Evolutionary conservation across 2,888 invertebrate species (phyloP), one percentile per base, ranked within the genome.

Genomic region (Trilocha varians): DNA sequence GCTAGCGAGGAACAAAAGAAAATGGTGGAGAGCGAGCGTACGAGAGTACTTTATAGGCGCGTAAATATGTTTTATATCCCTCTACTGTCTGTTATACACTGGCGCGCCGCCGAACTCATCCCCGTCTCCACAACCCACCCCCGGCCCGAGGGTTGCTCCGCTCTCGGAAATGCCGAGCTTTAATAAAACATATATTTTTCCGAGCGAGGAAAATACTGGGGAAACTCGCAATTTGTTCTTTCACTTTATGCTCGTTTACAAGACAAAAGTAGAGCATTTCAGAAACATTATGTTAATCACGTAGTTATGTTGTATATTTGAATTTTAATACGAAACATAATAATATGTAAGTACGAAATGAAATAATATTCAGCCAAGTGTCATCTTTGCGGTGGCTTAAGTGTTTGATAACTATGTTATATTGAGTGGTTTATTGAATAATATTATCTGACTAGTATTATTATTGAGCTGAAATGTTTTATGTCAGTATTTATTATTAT

Each of bases 101-200:
- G 83, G 82, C 78, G 77, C 76, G 78, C 76, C 73, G 71, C 67
- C 71, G 68, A 62, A 63, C 77, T 64, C 67, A 61, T 59, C 63
- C 75, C 66, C 50, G 42, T 50, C 46, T 48, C 57, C 59, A 45
- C 48, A 62, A 56, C 55, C 70, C 76, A 57, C 62, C 70, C 68
- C 62, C 65, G 61, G 70, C 70, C 69, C 56, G 76, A 75, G 82
- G 82, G 79, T 67, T 72, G 75, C 78, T 69, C 65, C 73, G 80
- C 80, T 82, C 84, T 84, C 82, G 85, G 84, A 85, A 85, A 85
- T 80, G 83, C 84, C 83, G 83, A 84, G 85, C 85, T 84, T 85
- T 85, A 85, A 85, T 85, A 85, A 85, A 85, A 85, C 85, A 85
- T 85, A 84, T 83, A 85, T 85, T 85, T 84, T 84, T 84, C 83